Conservation (phyloP, 2,797 vertebrate species). For the Malacoctenus gilli region DNA sequence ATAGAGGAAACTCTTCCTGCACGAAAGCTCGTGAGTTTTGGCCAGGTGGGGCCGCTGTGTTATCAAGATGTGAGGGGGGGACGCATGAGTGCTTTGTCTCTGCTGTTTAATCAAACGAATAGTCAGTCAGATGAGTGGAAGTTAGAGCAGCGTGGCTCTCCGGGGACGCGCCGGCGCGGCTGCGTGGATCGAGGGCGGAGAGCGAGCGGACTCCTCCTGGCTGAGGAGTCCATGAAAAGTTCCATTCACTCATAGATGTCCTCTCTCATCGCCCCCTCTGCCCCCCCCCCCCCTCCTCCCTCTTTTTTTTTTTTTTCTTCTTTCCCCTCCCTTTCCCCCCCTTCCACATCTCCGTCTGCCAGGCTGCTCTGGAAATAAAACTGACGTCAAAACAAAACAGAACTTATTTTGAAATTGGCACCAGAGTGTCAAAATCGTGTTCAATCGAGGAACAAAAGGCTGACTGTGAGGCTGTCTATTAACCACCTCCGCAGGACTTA, state of each 20-base stretch:
- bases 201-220: conserved; percentile 4
- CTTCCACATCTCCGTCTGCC: conserved; percentile 22
- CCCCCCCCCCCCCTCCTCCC: not conserved
- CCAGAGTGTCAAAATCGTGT: not conserved
- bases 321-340: conserved; percentile 24
- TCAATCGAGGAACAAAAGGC: not conserved
- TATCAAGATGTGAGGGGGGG: not conserved
- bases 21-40: not conserved
- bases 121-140: not conserved
- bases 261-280: conserved; percentile 11
- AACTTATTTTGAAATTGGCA: not conserved
- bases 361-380: conserved; percentile 27
- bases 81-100: not conserved
- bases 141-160: not conserved
- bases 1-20: not conserved
- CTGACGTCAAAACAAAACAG: not conserved
- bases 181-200: too few relatives aligned
- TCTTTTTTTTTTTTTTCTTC: not conserved
- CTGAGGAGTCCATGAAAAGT: conserved; percentile 53
- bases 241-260: conserved; percentile 60
- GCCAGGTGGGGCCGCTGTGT: conserved; percentile 32
- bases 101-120: not conserved
- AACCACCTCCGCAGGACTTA: conserved; percentile 4
- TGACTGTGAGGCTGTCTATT: not conserved
- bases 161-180: not conserved